phyloP scores from a whole-genome alignment of 1,140 invertebrate species.

The Cydia fagiglandana region DNA sequence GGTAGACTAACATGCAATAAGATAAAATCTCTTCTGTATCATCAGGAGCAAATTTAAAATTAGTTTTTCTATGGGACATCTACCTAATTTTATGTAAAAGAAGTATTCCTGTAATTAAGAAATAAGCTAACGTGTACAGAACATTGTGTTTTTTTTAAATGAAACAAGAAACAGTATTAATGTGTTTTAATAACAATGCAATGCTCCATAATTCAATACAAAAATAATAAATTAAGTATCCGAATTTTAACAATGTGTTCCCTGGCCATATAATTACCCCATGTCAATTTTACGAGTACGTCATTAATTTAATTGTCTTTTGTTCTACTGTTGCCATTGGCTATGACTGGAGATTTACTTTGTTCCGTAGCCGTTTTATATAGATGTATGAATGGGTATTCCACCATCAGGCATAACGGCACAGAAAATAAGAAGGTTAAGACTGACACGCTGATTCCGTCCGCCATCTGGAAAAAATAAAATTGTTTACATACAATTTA shows the following conservation, averaged over 20 bases:
- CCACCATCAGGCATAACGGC: slow-evolving; percentile 12
- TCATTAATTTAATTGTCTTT: slow-evolving; percentile 23
- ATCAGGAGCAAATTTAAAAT: too few relatives aligned
- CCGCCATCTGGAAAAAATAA: slow-evolving; percentile 16
- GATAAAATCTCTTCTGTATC: too few relatives aligned
- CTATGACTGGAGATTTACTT: background rate
- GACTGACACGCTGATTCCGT: background rate
- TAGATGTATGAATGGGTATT: slow-evolving; percentile 17
- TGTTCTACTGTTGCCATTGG: slow-evolving; percentile 14
- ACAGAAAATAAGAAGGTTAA: slow-evolving; percentile 7
- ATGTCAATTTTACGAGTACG: background rate
- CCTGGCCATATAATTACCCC: slow-evolving; percentile 5
- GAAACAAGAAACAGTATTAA: background rate
- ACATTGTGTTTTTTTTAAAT: background rate
- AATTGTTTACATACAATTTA: background rate
- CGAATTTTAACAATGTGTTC: background rate
- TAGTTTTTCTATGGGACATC: background rate
- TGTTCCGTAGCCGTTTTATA: background rate
- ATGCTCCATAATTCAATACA: background rate
- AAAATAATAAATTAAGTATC: background rate
- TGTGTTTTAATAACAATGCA: background rate
- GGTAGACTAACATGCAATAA: too few relatives aligned
- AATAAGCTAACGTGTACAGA: too few relatives aligned
- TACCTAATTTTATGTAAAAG: too few relatives aligned
- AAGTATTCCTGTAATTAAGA: too few relatives aligned